Base-by-base conservation (phyloP, 2,797 vertebrate species). In the Myripristis jacobus region DNA sequence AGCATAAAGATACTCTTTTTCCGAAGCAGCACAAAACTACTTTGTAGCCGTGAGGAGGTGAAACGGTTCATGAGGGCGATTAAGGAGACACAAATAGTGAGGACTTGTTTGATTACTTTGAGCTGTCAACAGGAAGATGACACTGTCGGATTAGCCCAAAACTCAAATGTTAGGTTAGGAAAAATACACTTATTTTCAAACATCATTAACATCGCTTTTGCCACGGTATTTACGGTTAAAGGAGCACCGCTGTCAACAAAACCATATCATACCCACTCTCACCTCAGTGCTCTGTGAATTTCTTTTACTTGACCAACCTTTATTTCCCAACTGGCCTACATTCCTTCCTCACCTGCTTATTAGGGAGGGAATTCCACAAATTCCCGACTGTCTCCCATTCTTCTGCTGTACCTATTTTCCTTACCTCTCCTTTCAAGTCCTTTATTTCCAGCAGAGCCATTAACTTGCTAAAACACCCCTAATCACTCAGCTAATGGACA, bases 321-420 rank as follows among this genome's bases (percentile, higher is more conserved):
- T 57, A 77, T 79, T 76, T 36, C 46, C 29, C 0, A 7, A 47
- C 38, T 22, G 57, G 38, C 31, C n/a, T 61, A 61, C 74, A 84
- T 85, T 88, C 65, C 77, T 75, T 81, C 70, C 56, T 81, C 79
- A 29, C 73, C 65, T 41, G 15, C 63, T 81, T 77, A 84, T 86
- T 86, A 85, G 19, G 38, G 70, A 41, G 21, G 18, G 76, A 85
- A 92, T 88, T 88, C 86, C 88, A 73, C 72, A 89, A 56, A 89
- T 90, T 90, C 83, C 74, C 29, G 0, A 29, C 27, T 54, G 43
- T 70, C 24, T 71, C 24, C 29, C 18, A 15, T 48, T 48, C 38
- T 19, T 7, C 29, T 44, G 34, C 43, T 58, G 61, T 9, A 48
- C 41, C 68, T 34, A 65, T 47, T 69, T 79, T 65, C 76, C 13